Conservation (phyloP, 2,113 vertebrate species). For the Sclerurus mexicanus region DNA sequence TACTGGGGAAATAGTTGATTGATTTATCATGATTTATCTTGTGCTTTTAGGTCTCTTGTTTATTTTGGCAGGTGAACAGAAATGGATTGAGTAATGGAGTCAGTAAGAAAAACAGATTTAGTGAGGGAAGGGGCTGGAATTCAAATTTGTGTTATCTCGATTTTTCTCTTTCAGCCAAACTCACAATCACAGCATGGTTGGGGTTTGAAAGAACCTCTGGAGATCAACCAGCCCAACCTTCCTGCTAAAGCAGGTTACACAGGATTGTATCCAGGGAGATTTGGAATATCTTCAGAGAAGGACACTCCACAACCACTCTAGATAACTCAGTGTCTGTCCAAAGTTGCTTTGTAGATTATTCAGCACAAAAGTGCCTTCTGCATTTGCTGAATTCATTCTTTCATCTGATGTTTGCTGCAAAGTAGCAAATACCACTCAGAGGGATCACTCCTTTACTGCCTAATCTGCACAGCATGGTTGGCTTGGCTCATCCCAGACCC, state of each 20-base stretch:
- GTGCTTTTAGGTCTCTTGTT: neutral
- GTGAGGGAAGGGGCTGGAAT: neutral
- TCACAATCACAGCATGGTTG: neutral
- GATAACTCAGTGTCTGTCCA: neutral
- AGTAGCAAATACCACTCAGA: neutral
- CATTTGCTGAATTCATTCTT: neutral
- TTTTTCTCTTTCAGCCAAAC: neutral
- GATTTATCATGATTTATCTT: slow-evolving; percentile 27
- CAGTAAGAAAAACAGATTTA: neutral
- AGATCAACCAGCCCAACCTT: too few species aligned
- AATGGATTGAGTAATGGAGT: neutral
- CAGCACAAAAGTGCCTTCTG: neutral
- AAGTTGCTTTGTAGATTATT: neutral
- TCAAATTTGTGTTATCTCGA: neutral
- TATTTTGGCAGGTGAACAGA: neutral
- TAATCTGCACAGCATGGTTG: accelerated
- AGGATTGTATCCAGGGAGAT: neutral
- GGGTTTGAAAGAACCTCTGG: neutral
- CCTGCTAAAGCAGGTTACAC: neutral
- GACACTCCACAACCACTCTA: neutral
- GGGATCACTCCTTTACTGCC: neutral
- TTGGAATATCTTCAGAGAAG: neutral
- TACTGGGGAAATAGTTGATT: neutral
- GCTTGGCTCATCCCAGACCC: neutral
- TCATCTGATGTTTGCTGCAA: neutral